A percentile compares a stretch with the other conserved stretches of the same genome.
phyloP scores from a whole-genome alignment of 1,140 invertebrate species.

The Orchesella cincta region DNA sequence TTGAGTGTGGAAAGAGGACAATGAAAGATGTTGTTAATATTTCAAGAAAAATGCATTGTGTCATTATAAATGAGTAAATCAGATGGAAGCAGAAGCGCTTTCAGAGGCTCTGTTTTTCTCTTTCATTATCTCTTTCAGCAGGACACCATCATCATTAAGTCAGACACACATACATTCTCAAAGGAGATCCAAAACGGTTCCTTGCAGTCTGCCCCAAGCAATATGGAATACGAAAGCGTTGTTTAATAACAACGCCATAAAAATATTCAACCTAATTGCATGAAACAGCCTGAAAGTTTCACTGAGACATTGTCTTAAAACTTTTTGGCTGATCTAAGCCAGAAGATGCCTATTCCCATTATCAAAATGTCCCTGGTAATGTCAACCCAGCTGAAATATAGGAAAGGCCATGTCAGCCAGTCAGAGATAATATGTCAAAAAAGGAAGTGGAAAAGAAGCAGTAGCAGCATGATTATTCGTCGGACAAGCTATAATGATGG shows the following conservation, averaged over 20 bases:
- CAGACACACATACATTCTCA: not conserved
- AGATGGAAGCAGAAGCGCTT: not conserved
- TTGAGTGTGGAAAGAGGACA: not conserved
- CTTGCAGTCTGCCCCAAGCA: too few relatives aligned
- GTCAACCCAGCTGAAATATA: not conserved
- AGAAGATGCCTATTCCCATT: not conserved
- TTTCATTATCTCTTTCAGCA: conserved; percentile 13
- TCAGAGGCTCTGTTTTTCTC: not conserved
- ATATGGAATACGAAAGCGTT: too few relatives aligned
- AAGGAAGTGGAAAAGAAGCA: not conserved
- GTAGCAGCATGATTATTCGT: not conserved
- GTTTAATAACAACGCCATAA: too few relatives aligned
- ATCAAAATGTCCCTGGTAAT: not conserved
- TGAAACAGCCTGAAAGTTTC: too few relatives aligned
- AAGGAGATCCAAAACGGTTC: not conserved
- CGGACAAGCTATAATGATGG: not conserved
- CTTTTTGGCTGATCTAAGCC: too few relatives aligned
- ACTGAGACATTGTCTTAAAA: too few relatives aligned
- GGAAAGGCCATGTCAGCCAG: not conserved
- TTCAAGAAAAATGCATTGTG: not conserved
- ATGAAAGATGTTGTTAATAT: not conserved
- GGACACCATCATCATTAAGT: conserved; percentile 21
- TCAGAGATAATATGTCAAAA: conserved; percentile 3
- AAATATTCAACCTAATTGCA: too few relatives aligned
- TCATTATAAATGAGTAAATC: not conserved